phyloP scores from a whole-genome alignment of 1,140 invertebrate genomes.

The Cheumatopsyche charites region DNA sequence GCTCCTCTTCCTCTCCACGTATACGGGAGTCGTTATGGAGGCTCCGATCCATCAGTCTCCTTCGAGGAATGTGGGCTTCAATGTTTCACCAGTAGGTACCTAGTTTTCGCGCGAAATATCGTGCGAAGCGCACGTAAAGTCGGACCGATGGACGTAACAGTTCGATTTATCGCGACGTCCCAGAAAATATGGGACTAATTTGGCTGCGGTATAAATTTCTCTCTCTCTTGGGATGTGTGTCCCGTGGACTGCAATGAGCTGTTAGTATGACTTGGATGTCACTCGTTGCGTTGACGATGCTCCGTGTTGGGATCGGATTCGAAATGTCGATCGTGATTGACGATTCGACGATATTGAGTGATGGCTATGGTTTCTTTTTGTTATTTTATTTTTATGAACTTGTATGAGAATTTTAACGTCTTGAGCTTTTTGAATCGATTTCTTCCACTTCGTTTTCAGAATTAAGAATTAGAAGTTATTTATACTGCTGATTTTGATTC shows the following conservation, averaged over 20 bases:
- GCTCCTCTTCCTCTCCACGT: neutral
- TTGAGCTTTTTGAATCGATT: too few species aligned
- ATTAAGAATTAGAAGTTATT: too few species aligned
- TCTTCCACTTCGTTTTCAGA: too few species aligned
- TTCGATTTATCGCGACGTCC: neutral
- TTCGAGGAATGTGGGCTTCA: constrained; percentile 1
- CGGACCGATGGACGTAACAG: neutral
- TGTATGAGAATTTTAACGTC: too few species aligned
- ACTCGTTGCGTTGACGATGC: too few species aligned
- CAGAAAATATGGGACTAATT: constrained; percentile 5
- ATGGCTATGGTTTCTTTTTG: neutral
- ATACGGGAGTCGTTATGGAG: constrained; percentile 20
- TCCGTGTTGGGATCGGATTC: neutral
- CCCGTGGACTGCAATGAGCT: too few species aligned
- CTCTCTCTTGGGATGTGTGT: neutral
- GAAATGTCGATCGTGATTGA: constrained; percentile 20
- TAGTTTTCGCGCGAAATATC: neutral
- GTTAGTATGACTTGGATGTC: too few species aligned
- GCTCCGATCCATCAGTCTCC: neutral
- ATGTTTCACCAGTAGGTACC: neutral
- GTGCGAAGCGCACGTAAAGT: neutral
- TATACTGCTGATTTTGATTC: too few species aligned
- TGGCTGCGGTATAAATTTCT: constrained; percentile 2
- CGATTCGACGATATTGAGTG: neutral
- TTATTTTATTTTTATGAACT: neutral